Evolutionary conservation across 2,888 invertebrate species (phyloP).

Genomic region (Amphipyra berbera): DNA sequence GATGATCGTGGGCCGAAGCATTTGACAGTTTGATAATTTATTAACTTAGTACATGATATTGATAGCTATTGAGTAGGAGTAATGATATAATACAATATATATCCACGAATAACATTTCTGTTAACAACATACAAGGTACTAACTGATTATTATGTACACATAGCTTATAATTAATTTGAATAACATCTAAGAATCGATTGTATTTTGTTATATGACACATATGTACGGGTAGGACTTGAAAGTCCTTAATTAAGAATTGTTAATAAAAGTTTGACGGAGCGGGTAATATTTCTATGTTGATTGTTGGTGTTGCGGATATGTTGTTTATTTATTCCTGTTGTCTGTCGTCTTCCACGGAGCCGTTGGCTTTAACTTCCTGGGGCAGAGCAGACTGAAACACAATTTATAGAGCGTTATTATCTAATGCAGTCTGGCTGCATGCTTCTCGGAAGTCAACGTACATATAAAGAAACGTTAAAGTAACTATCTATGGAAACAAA

Average conservation of each 20-base stretch:
- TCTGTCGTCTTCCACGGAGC: slow-evolving; percentile 83
- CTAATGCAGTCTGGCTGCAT: slow-evolving; percentile 26
- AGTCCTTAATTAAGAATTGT: slow-evolving; percentile 54
- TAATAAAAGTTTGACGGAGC: slow-evolving; percentile 72
- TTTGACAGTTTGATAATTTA: slow-evolving; percentile 53
- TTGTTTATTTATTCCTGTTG: slow-evolving; percentile 78
- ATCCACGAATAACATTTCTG: slow-evolving; percentile 57
- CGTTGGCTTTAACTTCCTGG: slow-evolving; percentile 84
- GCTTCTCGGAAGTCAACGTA: slow-evolving; percentile 21
- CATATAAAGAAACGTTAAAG: slow-evolving; percentile 20
- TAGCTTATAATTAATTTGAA: slow-evolving; percentile 77
- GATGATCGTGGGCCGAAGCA: slow-evolving; percentile 18
- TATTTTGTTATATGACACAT: slow-evolving; percentile 71
- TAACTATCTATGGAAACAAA: slow-evolving; percentile 5
- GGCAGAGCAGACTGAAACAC: slow-evolving; percentile 81
- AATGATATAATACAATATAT: slow-evolving; percentile 29
- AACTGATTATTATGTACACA: slow-evolving; percentile 84
- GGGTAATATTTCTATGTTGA: slow-evolving; percentile 68
- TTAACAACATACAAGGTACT: slow-evolving; percentile 75
- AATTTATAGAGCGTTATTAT: slow-evolving; percentile 42
- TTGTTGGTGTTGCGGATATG: slow-evolving; percentile 65
- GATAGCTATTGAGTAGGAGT: slow-evolving; percentile 30
- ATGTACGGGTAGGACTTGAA: slow-evolving; percentile 58
- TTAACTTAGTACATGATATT: slow-evolving; percentile 31
- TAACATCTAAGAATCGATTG: slow-evolving; percentile 81